Conservation (phyloP, 2,888 invertebrate genomes). For the Platycheirus albimanus region DNA sequence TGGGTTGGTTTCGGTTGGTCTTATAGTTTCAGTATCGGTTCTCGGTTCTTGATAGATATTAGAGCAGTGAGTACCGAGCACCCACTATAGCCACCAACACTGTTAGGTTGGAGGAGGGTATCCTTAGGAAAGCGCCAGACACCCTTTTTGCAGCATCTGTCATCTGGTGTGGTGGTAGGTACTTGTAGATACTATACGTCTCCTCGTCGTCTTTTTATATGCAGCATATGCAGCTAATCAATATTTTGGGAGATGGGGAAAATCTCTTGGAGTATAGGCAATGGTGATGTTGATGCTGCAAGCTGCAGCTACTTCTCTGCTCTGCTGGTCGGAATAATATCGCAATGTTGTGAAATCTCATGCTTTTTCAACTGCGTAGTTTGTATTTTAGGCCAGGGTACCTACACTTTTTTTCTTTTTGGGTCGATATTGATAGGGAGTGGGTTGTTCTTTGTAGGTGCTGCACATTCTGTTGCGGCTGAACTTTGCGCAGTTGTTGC, state of each 20-base stretch:
- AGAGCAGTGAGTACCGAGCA: constrained; percentile 1
- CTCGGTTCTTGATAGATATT: background rate
- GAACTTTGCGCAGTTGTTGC: constrained; percentile 66
- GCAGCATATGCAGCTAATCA: constrained; percentile 58
- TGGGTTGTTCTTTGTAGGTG: constrained; percentile 17
- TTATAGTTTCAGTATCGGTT: no score
- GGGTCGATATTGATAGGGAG: constrained; percentile 57
- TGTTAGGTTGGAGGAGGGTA: background rate
- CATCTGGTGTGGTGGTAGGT: constrained; percentile 16
- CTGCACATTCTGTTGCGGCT: constrained; percentile 25
- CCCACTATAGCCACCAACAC: no score
- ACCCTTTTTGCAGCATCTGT: constrained; percentile 40
- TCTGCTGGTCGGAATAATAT: no score
- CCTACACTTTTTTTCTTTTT: constrained; percentile 41
- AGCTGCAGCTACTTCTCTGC: constrained; percentile 22
- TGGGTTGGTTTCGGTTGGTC: background rate
- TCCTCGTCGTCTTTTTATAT: constrained; percentile 6
- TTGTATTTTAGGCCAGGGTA: constrained; percentile 48
- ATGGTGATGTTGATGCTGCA: background rate
- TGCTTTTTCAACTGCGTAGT: constrained; percentile 58
- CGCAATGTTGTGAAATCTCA: constrained; percentile 67
- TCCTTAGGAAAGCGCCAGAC: constrained; percentile 23
- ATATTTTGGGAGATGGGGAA: constrained; percentile 41
- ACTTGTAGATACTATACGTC: no score
- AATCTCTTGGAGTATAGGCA: background rate